phyloP scores from a whole-genome alignment of 2,113 vertebrate genomes.

The Nestor notabilis region DNA sequence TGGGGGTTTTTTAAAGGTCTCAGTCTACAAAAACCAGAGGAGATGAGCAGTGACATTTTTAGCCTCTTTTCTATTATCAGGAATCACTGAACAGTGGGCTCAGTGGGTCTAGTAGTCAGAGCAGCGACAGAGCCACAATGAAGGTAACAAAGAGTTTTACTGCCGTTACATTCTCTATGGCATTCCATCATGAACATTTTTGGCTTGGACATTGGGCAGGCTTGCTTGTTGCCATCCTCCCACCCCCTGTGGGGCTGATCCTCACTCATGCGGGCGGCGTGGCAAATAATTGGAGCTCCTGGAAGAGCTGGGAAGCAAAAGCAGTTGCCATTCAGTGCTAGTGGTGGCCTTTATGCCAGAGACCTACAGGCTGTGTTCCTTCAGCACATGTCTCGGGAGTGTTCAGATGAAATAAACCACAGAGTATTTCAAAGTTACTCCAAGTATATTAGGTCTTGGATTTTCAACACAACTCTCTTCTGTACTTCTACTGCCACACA shows the following conservation, averaged over 20 bases:
- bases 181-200: neutral
- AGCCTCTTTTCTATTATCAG: neutral
- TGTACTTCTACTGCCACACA: neutral
- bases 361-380: neutral
- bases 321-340: neutral
- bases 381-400: neutral
- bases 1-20: neutral
- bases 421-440: neutral
- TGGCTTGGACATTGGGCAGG: neutral
- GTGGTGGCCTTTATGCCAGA: neutral
- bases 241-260: neutral
- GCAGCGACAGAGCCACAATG: neutral
- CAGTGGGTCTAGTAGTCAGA: neutral
- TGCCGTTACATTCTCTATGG: neutral
- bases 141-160: neutral
- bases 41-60: neutral
- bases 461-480: neutral
- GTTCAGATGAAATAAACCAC: neutral
- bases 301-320: neutral
- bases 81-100: neutral
- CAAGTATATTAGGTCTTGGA: neutral
- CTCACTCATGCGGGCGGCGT: accelerated
- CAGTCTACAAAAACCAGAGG: neutral
- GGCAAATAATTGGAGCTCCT: neutral
- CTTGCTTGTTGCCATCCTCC: neutral